Evolutionary conservation across 2,888 invertebrate species (phyloP).

Genomic region (Drosophila picticornis): DNA sequence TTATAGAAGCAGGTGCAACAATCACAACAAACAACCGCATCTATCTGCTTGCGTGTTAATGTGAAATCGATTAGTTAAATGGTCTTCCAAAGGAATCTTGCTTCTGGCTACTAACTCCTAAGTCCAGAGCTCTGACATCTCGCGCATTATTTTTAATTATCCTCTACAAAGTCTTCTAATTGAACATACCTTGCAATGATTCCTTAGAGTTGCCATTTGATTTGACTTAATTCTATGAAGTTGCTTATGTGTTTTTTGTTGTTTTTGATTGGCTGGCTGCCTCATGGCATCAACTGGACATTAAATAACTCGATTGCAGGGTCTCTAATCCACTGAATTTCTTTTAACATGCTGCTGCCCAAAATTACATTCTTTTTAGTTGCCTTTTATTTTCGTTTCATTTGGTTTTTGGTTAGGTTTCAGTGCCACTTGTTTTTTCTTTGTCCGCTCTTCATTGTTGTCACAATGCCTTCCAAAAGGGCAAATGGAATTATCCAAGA

Average conservation of each 20-base stretch:
- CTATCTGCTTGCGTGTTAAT: conserved; percentile 45
- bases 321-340: conserved; percentile 39
- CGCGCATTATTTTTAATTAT: conserved; percentile 31
- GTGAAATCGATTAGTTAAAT: conserved; percentile 71
- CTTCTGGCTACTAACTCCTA: conserved; percentile 6
- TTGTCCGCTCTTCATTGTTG: conserved; percentile 42
- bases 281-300: conserved; percentile 69
- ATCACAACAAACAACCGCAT: conserved; percentile 29
- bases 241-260: background rate
- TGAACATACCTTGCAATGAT: conserved; percentile 52
- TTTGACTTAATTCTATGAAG: conserved; percentile 27
- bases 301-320: conserved; percentile 66
- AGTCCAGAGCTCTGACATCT: conserved; percentile 7
- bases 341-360: conserved; percentile 24
- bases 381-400: conserved; percentile 29
- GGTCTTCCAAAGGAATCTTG: conserved; percentile 21
- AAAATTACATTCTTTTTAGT: conserved; percentile 40
- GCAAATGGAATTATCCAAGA: conserved; percentile 60
- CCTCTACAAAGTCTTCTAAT: conserved; percentile 64
- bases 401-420: conserved; percentile 22
- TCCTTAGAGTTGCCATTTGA: conserved; percentile 27
- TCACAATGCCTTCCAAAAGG: conserved; percentile 28
- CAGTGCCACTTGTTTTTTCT: background rate
- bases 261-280: conserved; percentile 12
- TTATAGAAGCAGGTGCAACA: conserved; percentile 25